Evolutionary conservation across 2,113 vertebrate genomes (phyloP).

Genomic region (Nestor notabilis): DNA sequence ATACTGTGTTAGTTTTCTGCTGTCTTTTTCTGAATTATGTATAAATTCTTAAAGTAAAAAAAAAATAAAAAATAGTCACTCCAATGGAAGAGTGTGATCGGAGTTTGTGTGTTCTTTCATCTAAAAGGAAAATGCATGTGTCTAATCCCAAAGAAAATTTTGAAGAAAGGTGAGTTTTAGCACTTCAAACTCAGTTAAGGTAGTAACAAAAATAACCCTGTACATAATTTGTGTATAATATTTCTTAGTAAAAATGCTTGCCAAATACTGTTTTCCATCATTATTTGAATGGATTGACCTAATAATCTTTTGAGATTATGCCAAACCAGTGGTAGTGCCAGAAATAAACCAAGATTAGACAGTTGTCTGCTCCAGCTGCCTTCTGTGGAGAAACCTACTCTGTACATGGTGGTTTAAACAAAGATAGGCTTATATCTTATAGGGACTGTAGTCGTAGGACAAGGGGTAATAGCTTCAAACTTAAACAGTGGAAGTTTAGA

Average conservation of each 20-base stretch:
- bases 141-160: not conserved
- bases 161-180: not conserved
- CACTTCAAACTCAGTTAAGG: not conserved
- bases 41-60: not conserved
- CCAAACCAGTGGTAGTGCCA: not conserved
- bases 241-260: not conserved
- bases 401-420: not conserved
- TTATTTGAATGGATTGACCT: not conserved
- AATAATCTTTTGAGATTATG: not conserved
- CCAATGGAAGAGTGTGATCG: not conserved
- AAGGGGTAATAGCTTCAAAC: too few relatives aligned
- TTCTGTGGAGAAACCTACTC: not conserved
- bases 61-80: not conserved
- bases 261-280: fast-evolving
- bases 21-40: not conserved
- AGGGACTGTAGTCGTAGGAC: too few relatives aligned
- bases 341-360: not conserved
- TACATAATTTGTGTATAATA: not conserved
- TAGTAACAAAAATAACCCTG: not conserved
- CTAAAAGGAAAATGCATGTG: not conserved
- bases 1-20: not conserved
- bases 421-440: not conserved
- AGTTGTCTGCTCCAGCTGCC: not conserved
- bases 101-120: not conserved
- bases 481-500: too few relatives aligned